These are phyloP conservation scores for Dallia pectoralis DNA, from an alignment of 2,797 vertebrate genomes.

Conservation along the genomic window DNA sequence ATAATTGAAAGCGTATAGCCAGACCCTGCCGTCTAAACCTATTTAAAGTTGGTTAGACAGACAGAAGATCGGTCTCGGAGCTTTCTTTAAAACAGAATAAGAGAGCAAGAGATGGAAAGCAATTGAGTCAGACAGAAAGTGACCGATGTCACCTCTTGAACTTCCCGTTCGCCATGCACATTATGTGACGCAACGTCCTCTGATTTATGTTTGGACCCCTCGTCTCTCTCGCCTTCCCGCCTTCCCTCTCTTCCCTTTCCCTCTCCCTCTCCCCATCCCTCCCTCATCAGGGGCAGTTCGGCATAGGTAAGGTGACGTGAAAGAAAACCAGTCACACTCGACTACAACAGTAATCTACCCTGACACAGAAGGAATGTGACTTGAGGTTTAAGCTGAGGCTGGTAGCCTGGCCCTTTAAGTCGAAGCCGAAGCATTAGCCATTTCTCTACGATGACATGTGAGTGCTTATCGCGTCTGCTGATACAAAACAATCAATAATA, in stretches of 20 bases:
- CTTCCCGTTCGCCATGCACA: not conserved
- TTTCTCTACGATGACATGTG: not conserved
- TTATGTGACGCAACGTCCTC: not conserved
- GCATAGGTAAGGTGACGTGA: no score
- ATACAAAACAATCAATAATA: not conserved
- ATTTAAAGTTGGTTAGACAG: not conserved
- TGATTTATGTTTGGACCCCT: no score
- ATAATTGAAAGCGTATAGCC: no score
- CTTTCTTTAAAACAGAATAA: not conserved
- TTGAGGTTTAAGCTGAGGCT: no score
- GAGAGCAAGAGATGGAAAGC: not conserved
- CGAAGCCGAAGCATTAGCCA: not conserved
- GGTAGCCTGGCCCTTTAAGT: no score
- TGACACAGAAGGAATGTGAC: no score
- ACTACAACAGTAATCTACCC: no score
- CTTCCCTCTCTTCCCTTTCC: no score
- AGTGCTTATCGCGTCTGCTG: not conserved
- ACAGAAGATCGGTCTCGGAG: not conserved
- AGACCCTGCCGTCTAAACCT: not conserved
- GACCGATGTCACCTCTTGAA: not conserved
- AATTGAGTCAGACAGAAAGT: not conserved
- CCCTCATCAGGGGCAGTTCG: no score
- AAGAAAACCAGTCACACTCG: no score
- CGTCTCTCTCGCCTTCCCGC: no score
- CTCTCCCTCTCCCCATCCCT: no score